Base-by-base conservation (phyloP, 2,888 invertebrate genomes). In the Pheosia tremula region DNA sequence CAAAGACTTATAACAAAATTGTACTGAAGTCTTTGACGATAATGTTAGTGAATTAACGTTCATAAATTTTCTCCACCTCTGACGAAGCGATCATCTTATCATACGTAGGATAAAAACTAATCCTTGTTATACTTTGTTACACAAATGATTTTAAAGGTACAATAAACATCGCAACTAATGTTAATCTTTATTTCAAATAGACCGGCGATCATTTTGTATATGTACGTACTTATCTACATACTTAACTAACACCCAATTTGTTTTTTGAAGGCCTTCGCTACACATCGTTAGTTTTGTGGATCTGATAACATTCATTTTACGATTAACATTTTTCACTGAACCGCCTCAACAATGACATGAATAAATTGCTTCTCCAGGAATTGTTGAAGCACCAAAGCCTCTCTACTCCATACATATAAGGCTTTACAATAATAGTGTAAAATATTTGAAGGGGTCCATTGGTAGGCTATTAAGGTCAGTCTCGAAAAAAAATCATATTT, bases 271-370 rank as follows among this genome's bases (percentile, higher is more conserved):
- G 59, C 39, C 68, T 69, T 70, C 72, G 78, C 75, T 78, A 76
- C 74, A 77, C 80, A 69, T 79, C 75, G 85, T 69, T 84, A 79
- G 79, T 72, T 79, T 66, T 69, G 64, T 72, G 66, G 66, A 89
- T 89, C 87, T 77, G 86, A 88, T 87, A 87, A 81, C 74, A 76
- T 79, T 80, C 71, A 71, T 75, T 73, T 60, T 69, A 73, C 74
- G 64, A 84, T 86, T 86, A 80, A 82, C 81, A 83, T 85, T 82
- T 84, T 65, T 79, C 67, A 82, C 78, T 77, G 78, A 73, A 79
- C 74, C 75, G 67, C 76, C 66, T 67, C 73, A 69, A 76, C 70
- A 72, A 74, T 71, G 61, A 70, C 52, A 58, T 64, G 71, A 80
- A 79, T 77, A 83, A 75, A 80, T 64, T 67, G 64, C 68, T 69